Evolutionary conservation across 2,113 vertebrate species (phyloP).

Genomic region (Cryptomyrus ogoouensis): DNA sequence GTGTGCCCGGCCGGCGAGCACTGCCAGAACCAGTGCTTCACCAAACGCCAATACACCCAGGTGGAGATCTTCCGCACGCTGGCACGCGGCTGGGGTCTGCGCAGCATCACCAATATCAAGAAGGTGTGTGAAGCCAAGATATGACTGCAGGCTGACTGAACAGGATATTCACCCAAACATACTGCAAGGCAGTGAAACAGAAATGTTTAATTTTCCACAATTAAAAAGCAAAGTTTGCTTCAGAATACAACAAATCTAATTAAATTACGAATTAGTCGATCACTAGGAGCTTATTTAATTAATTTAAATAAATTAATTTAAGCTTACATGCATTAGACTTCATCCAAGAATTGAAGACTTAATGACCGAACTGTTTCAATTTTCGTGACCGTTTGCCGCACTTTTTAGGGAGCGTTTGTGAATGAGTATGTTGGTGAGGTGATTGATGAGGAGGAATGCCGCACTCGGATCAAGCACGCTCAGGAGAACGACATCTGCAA

Average conservation of each 20-base stretch:
- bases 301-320: neutral
- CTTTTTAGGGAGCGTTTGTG: conserved; percentile 84
- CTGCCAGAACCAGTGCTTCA: conserved; percentile 95
- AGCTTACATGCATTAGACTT: neutral
- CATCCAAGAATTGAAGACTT: neutral
- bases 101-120: conserved; percentile 79
- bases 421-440: conserved; percentile 97
- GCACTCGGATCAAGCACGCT: conserved; percentile 83
- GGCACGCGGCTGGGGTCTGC: conserved; percentile 87
- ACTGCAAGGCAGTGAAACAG: neutral
- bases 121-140: conserved; percentile 63
- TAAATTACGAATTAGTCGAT: neutral
- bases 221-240: neutral
- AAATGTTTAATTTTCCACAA: neutral
- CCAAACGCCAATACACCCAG: conserved; percentile 82
- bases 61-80: conserved; percentile 90
- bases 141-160: neutral
- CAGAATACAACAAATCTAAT: neutral
- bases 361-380: neutral
- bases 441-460: conserved; percentile 97
- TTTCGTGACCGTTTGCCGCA: neutral
- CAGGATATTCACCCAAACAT: neutral
- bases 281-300: neutral
- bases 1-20: conserved; percentile 82
- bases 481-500: conserved; percentile 95